A percentile compares a stretch with the other conserved stretches of the same genome.
Evolutionary conservation across 2,113 vertebrate genomes (phyloP).

Genomic region (Zosterops pallidus): DNA sequence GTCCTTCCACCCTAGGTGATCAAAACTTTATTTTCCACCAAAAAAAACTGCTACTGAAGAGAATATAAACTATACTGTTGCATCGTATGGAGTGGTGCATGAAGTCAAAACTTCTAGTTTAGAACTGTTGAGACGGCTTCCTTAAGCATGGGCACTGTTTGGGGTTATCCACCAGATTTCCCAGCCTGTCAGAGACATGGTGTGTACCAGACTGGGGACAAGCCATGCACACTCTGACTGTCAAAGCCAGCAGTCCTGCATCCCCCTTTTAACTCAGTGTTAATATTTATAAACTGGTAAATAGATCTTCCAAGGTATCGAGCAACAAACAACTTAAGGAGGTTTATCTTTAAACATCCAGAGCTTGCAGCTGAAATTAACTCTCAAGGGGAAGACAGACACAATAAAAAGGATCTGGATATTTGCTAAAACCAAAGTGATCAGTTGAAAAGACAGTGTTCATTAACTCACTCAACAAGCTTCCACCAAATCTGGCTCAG

Average conservation of each 20-base stretch:
- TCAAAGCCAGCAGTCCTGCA: background rate
- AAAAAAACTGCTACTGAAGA: background rate
- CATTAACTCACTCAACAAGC: background rate
- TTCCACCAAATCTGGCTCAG: background rate
- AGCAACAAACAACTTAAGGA: background rate
- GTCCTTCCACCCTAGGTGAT: background rate
- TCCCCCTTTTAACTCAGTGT: background rate
- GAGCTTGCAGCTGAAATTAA: background rate
- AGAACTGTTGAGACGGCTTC: background rate
- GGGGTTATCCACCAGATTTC: background rate
- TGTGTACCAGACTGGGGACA: background rate
- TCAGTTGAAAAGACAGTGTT: background rate
- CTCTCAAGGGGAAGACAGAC: background rate
- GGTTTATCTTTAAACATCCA: background rate
- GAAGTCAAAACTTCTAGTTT: background rate
- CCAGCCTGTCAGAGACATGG: background rate
- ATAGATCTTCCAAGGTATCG: background rate
- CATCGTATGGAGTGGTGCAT: background rate
- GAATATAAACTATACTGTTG: background rate
- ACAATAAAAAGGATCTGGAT: background rate
- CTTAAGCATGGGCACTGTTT: accelerated
- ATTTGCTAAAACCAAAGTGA: background rate
- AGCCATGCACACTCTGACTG: background rate
- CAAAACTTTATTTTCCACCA: background rate
- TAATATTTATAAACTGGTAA: background rate